Percentiles rank a stretch among this genome's conserved stretches.
Conservation (phyloP, 2,888 invertebrate species). For the Lapara coniferarum region DNA sequence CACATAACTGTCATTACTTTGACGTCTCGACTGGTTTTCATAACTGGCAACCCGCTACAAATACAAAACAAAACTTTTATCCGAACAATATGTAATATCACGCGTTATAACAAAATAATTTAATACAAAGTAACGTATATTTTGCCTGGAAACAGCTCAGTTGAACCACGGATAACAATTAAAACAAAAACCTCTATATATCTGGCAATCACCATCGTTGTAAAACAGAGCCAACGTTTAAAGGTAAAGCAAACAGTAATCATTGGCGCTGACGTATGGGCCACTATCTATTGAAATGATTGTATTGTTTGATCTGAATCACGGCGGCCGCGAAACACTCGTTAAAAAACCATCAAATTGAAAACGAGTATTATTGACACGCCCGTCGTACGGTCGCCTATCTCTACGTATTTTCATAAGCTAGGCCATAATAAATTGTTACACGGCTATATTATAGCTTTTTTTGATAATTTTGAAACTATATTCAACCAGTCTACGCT, state of each 20-base stretch:
- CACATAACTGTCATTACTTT: too few species aligned
- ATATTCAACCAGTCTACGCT: too few species aligned
- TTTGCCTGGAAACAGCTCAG: too few species aligned
- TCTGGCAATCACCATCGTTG: not conserved
- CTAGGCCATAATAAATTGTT: too few species aligned
- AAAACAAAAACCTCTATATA: not conserved
- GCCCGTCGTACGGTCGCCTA: slow-evolving; percentile 3
- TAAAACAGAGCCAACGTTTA: not conserved
- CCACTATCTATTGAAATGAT: slow-evolving; percentile 24
- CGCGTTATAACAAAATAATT: too few species aligned
- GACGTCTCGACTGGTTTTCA: too few species aligned
- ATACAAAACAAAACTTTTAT: too few species aligned
- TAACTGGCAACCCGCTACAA: too few species aligned
- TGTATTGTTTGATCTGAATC: slow-evolving; percentile 30
- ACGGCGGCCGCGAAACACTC: slow-evolving; percentile 37
- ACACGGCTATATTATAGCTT: too few species aligned
- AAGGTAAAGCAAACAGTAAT: slow-evolving; percentile 10
- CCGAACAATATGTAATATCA: too few species aligned
- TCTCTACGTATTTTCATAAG: not conserved
- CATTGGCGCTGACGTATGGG: slow-evolving; percentile 6
- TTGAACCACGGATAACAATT: not conserved
- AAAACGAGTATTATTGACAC: slow-evolving; percentile 30
- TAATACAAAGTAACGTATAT: too few species aligned
- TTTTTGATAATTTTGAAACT: too few species aligned
- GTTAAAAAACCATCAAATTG: slow-evolving; percentile 52